Percentiles rank a stretch among this genome's conserved stretches.
Conservation (phyloP, 2,888 invertebrate species). For the Xestobium rufovillosum region DNA sequence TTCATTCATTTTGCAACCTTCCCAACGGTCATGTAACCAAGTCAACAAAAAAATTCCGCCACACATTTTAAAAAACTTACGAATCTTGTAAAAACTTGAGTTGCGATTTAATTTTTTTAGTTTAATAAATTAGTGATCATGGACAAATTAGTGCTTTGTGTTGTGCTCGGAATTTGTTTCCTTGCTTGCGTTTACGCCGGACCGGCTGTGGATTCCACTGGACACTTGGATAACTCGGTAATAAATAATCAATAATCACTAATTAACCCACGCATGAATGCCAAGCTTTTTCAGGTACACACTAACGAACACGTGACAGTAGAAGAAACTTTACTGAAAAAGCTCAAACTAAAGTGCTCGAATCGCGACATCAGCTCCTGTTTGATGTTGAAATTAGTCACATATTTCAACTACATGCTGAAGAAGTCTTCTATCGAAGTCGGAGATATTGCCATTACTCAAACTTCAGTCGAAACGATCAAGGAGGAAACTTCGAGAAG, state of each 20-base stretch:
- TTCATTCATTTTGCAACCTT: slow-evolving; percentile 41
- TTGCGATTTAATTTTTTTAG: slow-evolving; percentile 15
- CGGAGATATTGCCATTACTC: slow-evolving; percentile 67
- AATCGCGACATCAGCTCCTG: slow-evolving; percentile 73
- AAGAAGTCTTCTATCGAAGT: slow-evolving; percentile 63
- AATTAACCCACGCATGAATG: slow-evolving; percentile 3
- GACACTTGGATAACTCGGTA: slow-evolving; percentile 40
- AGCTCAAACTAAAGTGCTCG: slow-evolving; percentile 69
- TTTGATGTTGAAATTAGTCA: slow-evolving; percentile 73
- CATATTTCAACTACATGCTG: slow-evolving; percentile 72
- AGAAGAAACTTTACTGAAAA: slow-evolving; percentile 67
- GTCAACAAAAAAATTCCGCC: slow-evolving; percentile 15
- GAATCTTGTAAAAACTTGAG: slow-evolving; percentile 6
- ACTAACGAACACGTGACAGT: slow-evolving; percentile 38
- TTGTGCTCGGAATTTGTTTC: slow-evolving; percentile 33
- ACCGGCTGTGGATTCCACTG: slow-evolving; percentile 39
- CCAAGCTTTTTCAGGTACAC: slow-evolving; percentile 39
- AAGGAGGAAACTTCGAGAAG: slow-evolving; percentile 42
- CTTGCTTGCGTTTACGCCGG: slow-evolving; percentile 33
- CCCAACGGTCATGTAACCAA: slow-evolving; percentile 38
- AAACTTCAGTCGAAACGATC: slow-evolving; percentile 47
- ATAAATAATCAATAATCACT: slow-evolving; percentile 19
- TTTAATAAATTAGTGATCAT: slow-evolving; percentile 25
- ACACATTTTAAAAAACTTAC: slow-evolving; percentile 9
- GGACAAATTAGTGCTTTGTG: slow-evolving; percentile 41